Conservation (phyloP, 2,888 invertebrate species). For the Callyntrura sp. region DNA sequence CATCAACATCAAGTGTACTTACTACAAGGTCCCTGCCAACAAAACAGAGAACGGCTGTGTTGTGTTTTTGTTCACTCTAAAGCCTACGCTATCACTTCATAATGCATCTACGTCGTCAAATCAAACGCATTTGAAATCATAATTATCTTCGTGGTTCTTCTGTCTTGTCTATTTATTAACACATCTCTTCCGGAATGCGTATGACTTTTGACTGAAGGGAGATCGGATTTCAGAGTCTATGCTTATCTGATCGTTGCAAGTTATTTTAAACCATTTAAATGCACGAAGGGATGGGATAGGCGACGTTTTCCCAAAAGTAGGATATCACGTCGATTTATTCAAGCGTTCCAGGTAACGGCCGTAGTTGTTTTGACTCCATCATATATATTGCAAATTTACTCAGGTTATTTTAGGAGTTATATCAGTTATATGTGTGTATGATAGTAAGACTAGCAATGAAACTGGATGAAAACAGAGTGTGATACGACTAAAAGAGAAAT, state of each 20-base stretch:
- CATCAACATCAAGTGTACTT: slow-evolving; percentile 62
- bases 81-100: neutral
- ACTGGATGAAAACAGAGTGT: neutral
- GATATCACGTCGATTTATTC: neutral
- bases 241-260: no score
- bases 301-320: no score
- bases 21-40: neutral
- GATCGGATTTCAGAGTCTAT: no score
- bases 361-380: neutral
- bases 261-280: no score
- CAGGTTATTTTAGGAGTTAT: neutral
- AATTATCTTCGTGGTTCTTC: slow-evolving; percentile 78
- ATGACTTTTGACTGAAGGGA: no score
- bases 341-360: slow-evolving; percentile 16
- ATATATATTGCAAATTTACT: neutral
- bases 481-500: no score
- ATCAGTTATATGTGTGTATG: neutral
- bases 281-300: no score
- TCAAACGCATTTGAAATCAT: slow-evolving; percentile 78
- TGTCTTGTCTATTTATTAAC: slow-evolving; percentile 69
- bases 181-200: slow-evolving; percentile 53
- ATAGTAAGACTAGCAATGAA: neutral
- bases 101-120: slow-evolving; percentile 10
- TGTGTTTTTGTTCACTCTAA: neutral
- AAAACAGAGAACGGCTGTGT: neutral